Base-by-base conservation (phyloP, 2,888 invertebrate species). In the Oxycera nigricornis region DNA sequence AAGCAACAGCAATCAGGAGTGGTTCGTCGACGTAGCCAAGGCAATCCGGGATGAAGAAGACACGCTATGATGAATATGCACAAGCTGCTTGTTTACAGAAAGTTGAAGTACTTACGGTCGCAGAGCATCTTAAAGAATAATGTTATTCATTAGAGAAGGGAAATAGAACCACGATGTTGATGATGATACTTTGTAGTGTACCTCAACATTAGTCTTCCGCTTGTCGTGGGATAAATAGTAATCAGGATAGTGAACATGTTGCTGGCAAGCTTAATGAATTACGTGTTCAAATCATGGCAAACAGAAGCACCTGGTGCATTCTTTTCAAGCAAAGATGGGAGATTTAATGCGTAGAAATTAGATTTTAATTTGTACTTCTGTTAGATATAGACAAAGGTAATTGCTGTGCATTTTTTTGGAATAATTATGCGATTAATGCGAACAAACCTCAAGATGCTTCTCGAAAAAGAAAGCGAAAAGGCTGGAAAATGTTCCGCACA, bases 1-100 rank as follows among this genome's bases (percentile, higher is more conserved):
- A 46, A 46, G 46, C 6, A 46, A 46, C 6, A 3, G n/a, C n/a
- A n/a, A n/a, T n/a, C n/a, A n/a, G 11, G 14, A 46, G 46, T 46
- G 46, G 14, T 7, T 2, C n/a, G 46, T 3, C 14, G 14, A 3
- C n/a, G 4, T 46, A 17, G 14, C n/a, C n/a, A n/a, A n/a, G n/a
- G n/a, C n/a, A n/a, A n/a, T n/a, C n/a, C n/a, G 17, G 46, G 46
- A 3, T 46, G 14, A n/a, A 46, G 46, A 46, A 46, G 46, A 14
- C 11, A 14, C 4, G 46, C 46, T 46, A 62, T n/a, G 62, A 62
- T 41, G 65, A 65, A 65, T 65, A 65, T 65, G 65, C 22, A 65
- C 65, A 41, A 39, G 41, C 14, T 65, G 65, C 24, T 41, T 65
- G 41, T 65, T 65, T 24, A 65, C 65, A 41, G 24, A 65, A 65